These are phyloP conservation scores for Myxocyprinus asiaticus DNA, from an alignment of 2,113 vertebrate genomes.

Conservation along the genomic window DNA sequence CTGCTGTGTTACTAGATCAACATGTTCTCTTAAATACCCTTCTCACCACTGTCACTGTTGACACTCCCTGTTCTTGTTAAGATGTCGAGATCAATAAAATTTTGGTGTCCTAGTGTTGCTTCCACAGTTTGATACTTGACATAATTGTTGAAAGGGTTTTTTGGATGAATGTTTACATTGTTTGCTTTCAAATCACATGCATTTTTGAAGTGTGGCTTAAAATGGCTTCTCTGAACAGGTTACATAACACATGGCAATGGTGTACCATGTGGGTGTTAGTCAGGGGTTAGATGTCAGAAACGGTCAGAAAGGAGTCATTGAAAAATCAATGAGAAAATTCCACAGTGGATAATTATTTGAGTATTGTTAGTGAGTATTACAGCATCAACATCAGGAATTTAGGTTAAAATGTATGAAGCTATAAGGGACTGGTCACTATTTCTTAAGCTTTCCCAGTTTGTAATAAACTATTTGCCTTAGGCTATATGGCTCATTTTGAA, in stretches of 20 bases:
- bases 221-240: conserved; percentile 48
- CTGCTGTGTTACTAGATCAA: conserved; percentile 33
- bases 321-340: conserved; percentile 29
- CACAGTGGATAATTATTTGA: background rate
- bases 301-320: conserved; percentile 12
- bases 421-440: too few relatives aligned
- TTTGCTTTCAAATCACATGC: conserved; percentile 12
- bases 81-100: background rate
- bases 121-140: background rate
- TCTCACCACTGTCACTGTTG: background rate
- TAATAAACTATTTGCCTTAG: too few relatives aligned
- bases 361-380: background rate
- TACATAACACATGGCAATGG: conserved; percentile 38
- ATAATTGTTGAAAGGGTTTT: conserved; percentile 13
- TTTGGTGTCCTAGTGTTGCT: background rate
- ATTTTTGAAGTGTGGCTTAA: conserved; percentile 40
- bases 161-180: conserved; percentile 24
- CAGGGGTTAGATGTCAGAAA: conserved; percentile 33
- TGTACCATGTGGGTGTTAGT: conserved; percentile 42
- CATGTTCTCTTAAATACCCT: conserved; percentile 13
- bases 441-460: too few relatives aligned
- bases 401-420: too few relatives aligned
- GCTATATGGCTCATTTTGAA: too few relatives aligned
- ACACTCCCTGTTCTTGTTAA: conserved; percentile 10
- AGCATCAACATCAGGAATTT: too few relatives aligned